Evolutionary conservation across 2,888 invertebrate genomes (phyloP), one percentile per base, ranked within the genome.

Genomic region (Aphidius colemani): DNA sequence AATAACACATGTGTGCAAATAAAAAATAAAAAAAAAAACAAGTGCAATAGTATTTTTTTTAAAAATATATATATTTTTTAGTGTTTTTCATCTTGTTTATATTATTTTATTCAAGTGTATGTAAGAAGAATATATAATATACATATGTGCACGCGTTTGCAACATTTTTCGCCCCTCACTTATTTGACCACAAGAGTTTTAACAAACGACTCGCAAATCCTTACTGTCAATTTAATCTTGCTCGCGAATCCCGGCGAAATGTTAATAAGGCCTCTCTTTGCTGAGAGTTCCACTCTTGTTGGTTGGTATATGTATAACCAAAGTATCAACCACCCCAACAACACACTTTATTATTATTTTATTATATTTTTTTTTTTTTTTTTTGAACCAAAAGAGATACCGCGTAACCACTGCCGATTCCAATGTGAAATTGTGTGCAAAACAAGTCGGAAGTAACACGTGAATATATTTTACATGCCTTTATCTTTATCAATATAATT

Each of bases 131-230:
- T 13, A 13, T 13, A 13, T 13, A 13, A 13, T 30, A 30, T 30
- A 30, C 30, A 30, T 30, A 30, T 30, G 30, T 2, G 30, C 30
- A 30, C 30, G 30, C 30, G 30, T 2, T 30, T 30, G 5, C 5
- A 30, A 30, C 3, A 30, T 4, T 2, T 30, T 30, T 30, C 5
- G 4, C 30, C 30, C 53, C 61, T 57, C 30, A 59, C 67, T 69
- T 67, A 69, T 67, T 67, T 53, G 62, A 59, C 58, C 61, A 65
- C 70, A 65, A 66, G 68, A 66, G 68, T 71, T 70, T 70, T 78
- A 81, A 81, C 81, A 81, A 81, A 81, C 80, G 77, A 80, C 80
- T 81, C 80, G 81, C 81, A 81, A 81, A 81, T 81, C 80, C 81
- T 81, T 73, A 72, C 81, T 81, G 81, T 81, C 81, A 81, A 81